phyloP scores from a whole-genome alignment of 2,888 invertebrate genomes.

The Panopea generosa region DNA sequence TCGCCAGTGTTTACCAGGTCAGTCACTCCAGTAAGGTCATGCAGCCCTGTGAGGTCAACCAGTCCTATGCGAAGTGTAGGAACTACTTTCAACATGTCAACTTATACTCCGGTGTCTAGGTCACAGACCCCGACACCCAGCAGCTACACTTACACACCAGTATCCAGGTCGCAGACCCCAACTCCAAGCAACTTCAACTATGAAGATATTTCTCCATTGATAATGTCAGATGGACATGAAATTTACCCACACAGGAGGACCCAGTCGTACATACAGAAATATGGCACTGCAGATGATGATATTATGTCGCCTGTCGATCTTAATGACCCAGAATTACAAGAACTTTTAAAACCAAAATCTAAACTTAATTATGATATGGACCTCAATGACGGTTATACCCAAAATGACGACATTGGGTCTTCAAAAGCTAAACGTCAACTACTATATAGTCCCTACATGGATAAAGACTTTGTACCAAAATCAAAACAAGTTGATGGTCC shows the following conservation, averaged over 20 bases:
- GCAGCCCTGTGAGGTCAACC: slow-evolving; percentile 48
- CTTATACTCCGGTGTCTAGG: slow-evolving; percentile 4
- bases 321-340: slow-evolving; percentile 69
- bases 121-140: slow-evolving; percentile 8
- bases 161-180: slow-evolving; percentile 58
- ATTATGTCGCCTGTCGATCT: slow-evolving; percentile 53
- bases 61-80: background rate
- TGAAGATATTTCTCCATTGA: slow-evolving; percentile 64
- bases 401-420: slow-evolving; percentile 17
- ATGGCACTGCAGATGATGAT: slow-evolving; percentile 50
- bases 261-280: slow-evolving; percentile 65
- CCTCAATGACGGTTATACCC: slow-evolving; percentile 54
- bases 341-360: slow-evolving; percentile 62
- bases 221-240: slow-evolving; percentile 68
- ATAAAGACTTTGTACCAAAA: slow-evolving; percentile 56
- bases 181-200: slow-evolving; percentile 50
- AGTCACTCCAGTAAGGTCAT: slow-evolving; percentile 31
- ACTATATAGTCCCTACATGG: slow-evolving; percentile 67
- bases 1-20: slow-evolving; percentile 48
- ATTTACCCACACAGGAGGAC: slow-evolving; percentile 78
- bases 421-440: slow-evolving; percentile 52
- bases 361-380: slow-evolving; percentile 66
- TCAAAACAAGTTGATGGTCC: slow-evolving; percentile 26
- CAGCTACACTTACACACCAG: slow-evolving; percentile 33
- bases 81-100: slow-evolving; percentile 1